Evolutionary conservation across 1,140 invertebrate genomes (phyloP).

Genomic region (Laodelphax striatellus): DNA sequence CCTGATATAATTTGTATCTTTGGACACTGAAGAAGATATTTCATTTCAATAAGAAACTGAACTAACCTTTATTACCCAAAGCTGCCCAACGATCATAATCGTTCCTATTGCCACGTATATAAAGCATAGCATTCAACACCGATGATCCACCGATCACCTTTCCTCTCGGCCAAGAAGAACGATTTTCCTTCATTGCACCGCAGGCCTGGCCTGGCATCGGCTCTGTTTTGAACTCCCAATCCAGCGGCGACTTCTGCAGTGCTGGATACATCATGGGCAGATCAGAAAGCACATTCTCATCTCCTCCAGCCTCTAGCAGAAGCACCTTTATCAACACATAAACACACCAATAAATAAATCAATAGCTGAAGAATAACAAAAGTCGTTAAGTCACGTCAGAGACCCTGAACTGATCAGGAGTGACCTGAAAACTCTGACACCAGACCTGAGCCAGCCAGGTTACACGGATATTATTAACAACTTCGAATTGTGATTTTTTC

Average conservation of each 20-base stretch:
- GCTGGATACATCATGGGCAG: constrained; percentile 60
- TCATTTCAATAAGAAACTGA: too few species aligned
- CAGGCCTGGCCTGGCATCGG: constrained; percentile 38
- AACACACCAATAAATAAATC: not conserved
- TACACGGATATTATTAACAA: too few species aligned
- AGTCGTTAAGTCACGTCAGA: too few species aligned
- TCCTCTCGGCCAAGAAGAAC: constrained; percentile 46
- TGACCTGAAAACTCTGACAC: too few species aligned
- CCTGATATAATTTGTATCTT: too few species aligned
- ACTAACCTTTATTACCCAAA: constrained; percentile 44
- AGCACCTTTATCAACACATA: constrained; percentile 39
- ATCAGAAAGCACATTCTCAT: constrained; percentile 55
- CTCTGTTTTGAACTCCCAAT: constrained; percentile 71
- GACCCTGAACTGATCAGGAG: too few species aligned
- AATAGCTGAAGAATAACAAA: not conserved
- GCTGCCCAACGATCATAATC: constrained; percentile 78
- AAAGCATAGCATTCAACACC: constrained; percentile 80
- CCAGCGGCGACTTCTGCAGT: constrained; percentile 55
- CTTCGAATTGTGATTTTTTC: too few species aligned
- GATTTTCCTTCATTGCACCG: constrained; percentile 28
- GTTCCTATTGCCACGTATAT: constrained; percentile 66
- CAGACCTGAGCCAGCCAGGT: too few species aligned
- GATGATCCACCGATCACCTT: constrained; percentile 65
- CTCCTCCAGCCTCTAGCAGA: constrained; percentile 73
- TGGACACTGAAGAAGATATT: too few species aligned